Evolutionary conservation across 1,140 invertebrate species (phyloP), one percentile per base, ranked within the genome.

Genomic region (Hermetia illucens): DNA sequence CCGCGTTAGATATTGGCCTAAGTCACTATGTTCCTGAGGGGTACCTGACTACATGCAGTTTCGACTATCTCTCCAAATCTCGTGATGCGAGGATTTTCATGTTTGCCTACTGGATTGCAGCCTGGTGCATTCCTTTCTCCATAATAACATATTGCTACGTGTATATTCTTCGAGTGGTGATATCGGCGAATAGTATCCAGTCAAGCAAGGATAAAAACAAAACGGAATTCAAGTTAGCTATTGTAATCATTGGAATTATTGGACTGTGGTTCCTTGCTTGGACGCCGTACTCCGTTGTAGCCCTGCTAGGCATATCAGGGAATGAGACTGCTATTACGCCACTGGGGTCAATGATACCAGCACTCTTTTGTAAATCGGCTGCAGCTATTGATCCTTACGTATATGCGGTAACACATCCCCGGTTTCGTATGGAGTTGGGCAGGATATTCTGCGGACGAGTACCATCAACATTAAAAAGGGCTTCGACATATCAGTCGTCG

Each of bases 21-120:
- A 75, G 78, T 4, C 64, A 65, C 4, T 87, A 85, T 58, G 75
- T 81, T 9, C 79, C 81, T 2, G 82, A 86, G 61, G 80, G 79
- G 5, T 82, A 74, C 42, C 60, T 85, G 33, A 84, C 80, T 5
- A 81, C 76, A 44, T 88, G 82, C 60, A 82, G 79, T 42, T 87
- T 82, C 45, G 81, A 86, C 51, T 87, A 86, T 48, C 60, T 87
- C 3, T 72, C 72, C 5, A 65, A 71, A 21, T 65, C 71, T 44
- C 43, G 50, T 1, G 51, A 53, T 2, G 68, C 68, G 0, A 67
- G 69, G 36, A 64, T 65, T 18, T 79, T 77, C 45, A 80, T 82
- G 41, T 70, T 79, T 5, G 47, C 64, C 5, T 80, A 78, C 48
- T 80, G 78, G 44, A 61, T 72, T 6, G 77, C 71, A 0, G 78